Evolutionary conservation across 1,140 invertebrate genomes (phyloP).

Genomic region (Bombus pyrosoma): DNA sequence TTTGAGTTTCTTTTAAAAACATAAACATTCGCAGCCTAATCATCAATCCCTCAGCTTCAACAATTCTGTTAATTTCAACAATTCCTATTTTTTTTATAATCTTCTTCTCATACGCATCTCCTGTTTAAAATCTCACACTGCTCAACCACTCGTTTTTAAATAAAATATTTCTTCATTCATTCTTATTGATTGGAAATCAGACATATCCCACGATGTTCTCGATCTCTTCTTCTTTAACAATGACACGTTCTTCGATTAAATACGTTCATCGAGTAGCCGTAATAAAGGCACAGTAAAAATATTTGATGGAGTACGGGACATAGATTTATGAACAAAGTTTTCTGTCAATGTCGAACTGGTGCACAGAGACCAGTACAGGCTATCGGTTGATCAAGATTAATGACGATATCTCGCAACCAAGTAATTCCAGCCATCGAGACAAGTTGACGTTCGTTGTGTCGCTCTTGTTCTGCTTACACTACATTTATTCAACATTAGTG

Average conservation of each 20-base stretch:
- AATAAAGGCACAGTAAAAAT: constrained; percentile 27
- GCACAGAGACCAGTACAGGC: constrained; percentile 7
- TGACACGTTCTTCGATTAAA: not conserved
- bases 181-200: no score
- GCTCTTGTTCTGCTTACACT: constrained; percentile 60
- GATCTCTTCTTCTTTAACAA: not conserved
- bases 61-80: no score
- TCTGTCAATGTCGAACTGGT: constrained; percentile 33
- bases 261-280: not conserved
- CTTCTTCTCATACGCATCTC: no score
- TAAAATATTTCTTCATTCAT: no score
- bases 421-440: constrained; percentile 63
- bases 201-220: no score
- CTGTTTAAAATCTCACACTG: no score
- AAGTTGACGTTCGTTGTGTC: constrained; percentile 34
- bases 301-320: not conserved
- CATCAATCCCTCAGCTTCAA: no score
- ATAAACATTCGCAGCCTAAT: no score
- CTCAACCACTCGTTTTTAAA: no score
- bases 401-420: constrained; percentile 43
- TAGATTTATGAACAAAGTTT: constrained; percentile 61
- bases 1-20: no score
- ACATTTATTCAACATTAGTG: constrained; percentile 67
- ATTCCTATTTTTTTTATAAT: no score
- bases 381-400: constrained; percentile 61